Base-by-base conservation (phyloP, 2,888 invertebrate genomes). In the Clistopyga incitator region DNA sequence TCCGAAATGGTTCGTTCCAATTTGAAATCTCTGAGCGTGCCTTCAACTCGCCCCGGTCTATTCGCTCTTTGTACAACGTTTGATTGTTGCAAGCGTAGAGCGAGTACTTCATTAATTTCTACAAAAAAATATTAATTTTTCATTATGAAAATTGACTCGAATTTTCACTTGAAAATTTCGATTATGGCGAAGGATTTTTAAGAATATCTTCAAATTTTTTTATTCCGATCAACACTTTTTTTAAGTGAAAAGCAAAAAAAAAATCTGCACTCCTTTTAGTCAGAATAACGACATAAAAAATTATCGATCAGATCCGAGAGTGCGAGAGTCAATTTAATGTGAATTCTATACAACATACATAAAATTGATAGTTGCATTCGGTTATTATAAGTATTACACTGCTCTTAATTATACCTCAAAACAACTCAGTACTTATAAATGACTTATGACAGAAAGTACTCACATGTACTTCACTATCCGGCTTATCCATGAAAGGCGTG, bases 1-100 rank as follows among this genome's bases (percentile, higher is more conserved):
- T 83, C 2, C 86, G 85, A 64, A 87, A 87, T 42, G 87, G 87
- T 75, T 85, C 84, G 20, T 85, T 84, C 52, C 85, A 64, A 64
- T 87, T 80, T 4, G 42, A 70, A 52, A 87, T 86, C 42, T 83
- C 86, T 10, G 78, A n/a, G 2, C 79, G 78, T 13, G 78, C 54
- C 47, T 86, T 87, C n/a, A 87, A 67, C 8, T 45, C 52, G 47
- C 86, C 86, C 52, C 70, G 78, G 23, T 78, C 83, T 11, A 86
- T 54, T 50, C 64, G 81, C 6, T 81, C 80, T 38, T 81, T 86
- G 75, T 86, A 86, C 23, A 84, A 59, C 15, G 86, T 84, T 10
- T 78, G 78, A 47, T 82, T 84, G 59, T 82, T 80, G 34, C 80
- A 76, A 13, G 75, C 81, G 50, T 86, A 84, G 15, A 86, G 70